Conservation (phyloP, 2,888 invertebrate genomes). For the Luperina testacea region DNA sequence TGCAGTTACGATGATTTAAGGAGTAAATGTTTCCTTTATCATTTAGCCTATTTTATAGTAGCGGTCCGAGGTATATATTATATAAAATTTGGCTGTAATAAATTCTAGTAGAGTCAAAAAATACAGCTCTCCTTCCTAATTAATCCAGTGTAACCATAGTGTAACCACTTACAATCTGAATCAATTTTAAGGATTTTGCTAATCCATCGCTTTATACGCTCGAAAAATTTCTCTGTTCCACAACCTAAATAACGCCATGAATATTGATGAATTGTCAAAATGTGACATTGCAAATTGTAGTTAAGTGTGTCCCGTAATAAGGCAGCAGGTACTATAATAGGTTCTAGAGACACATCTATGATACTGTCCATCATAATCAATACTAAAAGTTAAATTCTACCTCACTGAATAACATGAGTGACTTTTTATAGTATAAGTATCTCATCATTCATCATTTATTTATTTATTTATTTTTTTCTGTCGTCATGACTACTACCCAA, state of each 20-base stretch:
- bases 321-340: neutral
- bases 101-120: no score
- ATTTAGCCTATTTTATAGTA: no score
- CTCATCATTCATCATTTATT: no score
- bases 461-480: no score
- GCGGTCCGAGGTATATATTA: no score
- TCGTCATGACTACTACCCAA: no score
- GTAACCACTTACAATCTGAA: no score
- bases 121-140: no score
- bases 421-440: neutral
- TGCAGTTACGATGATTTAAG: no score
- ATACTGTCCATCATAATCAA: neutral
- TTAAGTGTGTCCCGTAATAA: neutral
- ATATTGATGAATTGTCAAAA: neutral
- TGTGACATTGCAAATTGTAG: neutral
- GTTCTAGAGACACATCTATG: neutral
- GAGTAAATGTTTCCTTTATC: no score
- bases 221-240: neutral
- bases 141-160: no score
- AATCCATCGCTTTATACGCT: neutral
- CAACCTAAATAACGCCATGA: neutral
- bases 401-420: neutral
- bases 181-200: neutral
- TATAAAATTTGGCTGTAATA: no score
- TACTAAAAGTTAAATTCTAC: neutral